Conservation (phyloP, 2,797 vertebrate genomes). For the Spatula clypeata region DNA sequence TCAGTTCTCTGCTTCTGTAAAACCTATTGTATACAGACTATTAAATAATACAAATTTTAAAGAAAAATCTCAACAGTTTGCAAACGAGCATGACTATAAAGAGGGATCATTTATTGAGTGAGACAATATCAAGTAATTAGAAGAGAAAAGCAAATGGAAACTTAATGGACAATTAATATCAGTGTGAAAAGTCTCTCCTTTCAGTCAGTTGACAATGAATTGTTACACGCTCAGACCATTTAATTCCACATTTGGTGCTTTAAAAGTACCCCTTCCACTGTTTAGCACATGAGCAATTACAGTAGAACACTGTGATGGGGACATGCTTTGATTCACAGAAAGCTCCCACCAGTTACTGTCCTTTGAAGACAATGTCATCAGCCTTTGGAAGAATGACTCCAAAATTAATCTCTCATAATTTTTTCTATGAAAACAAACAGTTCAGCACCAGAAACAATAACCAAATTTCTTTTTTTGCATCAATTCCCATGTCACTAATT, state of each 20-base stretch:
- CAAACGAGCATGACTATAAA: fast-evolving
- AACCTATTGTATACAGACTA: not conserved
- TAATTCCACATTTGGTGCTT: not conserved
- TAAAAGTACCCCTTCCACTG: not conserved
- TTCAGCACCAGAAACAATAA: not conserved
- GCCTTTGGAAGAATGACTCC: not conserved
- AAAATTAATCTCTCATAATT: not conserved
- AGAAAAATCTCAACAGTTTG: not conserved
- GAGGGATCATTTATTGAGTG: not conserved
- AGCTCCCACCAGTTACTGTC: not conserved
- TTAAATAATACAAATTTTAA: not conserved
- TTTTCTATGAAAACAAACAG: not conserved
- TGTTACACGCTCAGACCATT: not conserved
- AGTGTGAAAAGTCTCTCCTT: not conserved
- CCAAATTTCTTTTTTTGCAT: not conserved
- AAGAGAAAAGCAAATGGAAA: not conserved
- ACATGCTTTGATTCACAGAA: not conserved
- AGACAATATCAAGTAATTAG: not conserved
- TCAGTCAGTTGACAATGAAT: not conserved
- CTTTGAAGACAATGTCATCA: not conserved
- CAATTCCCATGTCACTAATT: not conserved
- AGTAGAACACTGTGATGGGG: not conserved
- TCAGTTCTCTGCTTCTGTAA: not conserved
- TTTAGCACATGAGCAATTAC: not conserved
- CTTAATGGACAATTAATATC: not conserved